Conservation (phyloP, 2,888 invertebrate genomes). For the Latheticus oryzae region DNA sequence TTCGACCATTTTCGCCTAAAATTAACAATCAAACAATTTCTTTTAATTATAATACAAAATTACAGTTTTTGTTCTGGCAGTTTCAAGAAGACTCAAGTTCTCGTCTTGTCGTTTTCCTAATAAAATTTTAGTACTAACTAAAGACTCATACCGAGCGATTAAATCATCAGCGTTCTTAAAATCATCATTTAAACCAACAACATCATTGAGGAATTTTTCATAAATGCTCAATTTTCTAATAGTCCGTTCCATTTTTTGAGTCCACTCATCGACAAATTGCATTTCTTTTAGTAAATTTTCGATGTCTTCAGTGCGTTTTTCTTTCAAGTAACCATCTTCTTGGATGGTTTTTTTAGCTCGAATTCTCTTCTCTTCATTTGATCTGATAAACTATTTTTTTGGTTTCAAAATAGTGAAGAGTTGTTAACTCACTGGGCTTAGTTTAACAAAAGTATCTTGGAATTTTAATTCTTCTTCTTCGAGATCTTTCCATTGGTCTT, state of each 20-base stretch:
- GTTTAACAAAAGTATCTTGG: constrained; percentile 3
- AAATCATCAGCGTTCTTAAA: constrained; percentile 25
- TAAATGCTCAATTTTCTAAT: constrained; percentile 18
- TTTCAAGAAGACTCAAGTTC: constrained; percentile 14
- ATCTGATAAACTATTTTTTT: constrained; percentile 17
- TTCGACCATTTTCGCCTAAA: constrained; percentile 68
- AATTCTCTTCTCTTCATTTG: constrained; percentile 15
- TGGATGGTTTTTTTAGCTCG: constrained; percentile 1
- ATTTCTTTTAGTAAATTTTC: constrained; percentile 1
- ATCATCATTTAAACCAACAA: constrained; percentile 4
- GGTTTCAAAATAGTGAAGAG: background rate
- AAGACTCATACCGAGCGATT: constrained; percentile 25
- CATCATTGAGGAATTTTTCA: constrained; percentile 22
- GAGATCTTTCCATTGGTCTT: constrained; percentile 15
- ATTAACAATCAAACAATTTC: constrained; percentile 1
- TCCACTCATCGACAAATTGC: background rate
- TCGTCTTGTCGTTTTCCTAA: constrained; percentile 23
- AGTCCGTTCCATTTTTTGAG: constrained; percentile 13
- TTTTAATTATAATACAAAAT: no score
- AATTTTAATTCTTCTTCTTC: constrained; percentile 2
- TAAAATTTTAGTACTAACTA: constrained; percentile 11
- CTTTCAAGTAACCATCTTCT: constrained; percentile 8
- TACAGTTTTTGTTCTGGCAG: constrained; percentile 17
- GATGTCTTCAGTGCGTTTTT: constrained; percentile 4
- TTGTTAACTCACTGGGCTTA: constrained; percentile 1